These are phyloP conservation scores for Alligator mississippiensis DNA, from an alignment of 2,113 vertebrate species.

Conservation along the genomic window DNA sequence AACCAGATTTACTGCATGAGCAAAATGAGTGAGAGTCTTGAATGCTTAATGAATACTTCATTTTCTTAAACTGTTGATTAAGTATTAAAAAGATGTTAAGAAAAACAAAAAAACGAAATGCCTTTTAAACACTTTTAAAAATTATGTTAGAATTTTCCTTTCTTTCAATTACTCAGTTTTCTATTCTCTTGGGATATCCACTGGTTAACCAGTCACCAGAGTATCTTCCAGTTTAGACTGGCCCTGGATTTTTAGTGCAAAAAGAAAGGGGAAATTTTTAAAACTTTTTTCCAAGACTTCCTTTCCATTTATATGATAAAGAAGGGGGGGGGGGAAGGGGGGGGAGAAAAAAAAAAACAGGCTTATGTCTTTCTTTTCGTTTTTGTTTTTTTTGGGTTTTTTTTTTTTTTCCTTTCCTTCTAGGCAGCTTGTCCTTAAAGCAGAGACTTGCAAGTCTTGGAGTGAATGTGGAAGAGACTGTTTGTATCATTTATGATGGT, in stretches of 20 bases:
- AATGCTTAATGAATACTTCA: neutral
- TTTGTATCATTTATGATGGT: slow-evolving; percentile 68
- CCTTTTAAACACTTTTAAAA: neutral
- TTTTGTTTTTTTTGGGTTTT: neutral
- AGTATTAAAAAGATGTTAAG: neutral
- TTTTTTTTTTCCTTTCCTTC: neutral
- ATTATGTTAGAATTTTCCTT: slow-evolving; percentile 2
- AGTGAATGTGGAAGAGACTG: slow-evolving; percentile 56
- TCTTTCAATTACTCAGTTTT: neutral
- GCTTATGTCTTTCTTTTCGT: too few relatives aligned
- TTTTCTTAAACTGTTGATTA: neutral
- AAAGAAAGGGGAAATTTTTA: slow-evolving; percentile 34
- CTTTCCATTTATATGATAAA: slow-evolving; percentile 19
- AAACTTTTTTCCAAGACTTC: neutral
- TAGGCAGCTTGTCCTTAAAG: slow-evolving; percentile 42
- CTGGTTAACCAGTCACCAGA: neutral
- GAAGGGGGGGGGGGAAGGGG: too few relatives aligned
- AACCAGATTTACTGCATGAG: neutral
- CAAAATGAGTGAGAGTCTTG: neutral
- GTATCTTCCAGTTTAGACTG: neutral
- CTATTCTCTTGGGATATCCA: neutral
- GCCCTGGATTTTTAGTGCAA: neutral
- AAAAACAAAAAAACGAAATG: neutral
- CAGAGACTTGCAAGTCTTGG: slow-evolving; percentile 59
- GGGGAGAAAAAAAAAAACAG: neutral